phyloP scores from a whole-genome alignment of 2,797 vertebrate genomes.

The Craterocephalus amniculus region DNA sequence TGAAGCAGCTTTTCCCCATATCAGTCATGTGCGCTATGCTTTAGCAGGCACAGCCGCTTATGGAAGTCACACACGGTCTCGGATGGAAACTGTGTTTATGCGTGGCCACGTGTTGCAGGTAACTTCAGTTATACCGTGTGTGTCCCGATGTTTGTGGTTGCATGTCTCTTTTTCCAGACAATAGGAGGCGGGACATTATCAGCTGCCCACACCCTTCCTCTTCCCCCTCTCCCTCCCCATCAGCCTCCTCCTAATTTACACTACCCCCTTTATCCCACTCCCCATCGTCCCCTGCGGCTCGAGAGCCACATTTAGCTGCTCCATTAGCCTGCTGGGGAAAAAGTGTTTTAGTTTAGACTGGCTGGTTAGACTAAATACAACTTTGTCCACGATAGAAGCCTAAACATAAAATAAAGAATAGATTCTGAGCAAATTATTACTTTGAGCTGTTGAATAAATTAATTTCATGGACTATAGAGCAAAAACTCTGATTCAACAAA shows the following conservation, averaged over 20 bases:
- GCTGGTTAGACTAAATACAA: slow-evolving; percentile 24
- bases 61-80: slow-evolving; percentile 18
- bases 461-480: slow-evolving; percentile 3
- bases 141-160: slow-evolving; percentile 52
- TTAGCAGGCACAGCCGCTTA: slow-evolving; percentile 35
- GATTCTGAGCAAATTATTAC: slow-evolving; percentile 10
- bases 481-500: slow-evolving; percentile 8
- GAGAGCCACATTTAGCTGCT: slow-evolving; percentile 71
- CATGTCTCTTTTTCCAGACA: slow-evolving; percentile 59
- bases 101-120: slow-evolving; percentile 20
- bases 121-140: slow-evolving; percentile 28
- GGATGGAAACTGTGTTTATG: slow-evolving; percentile 10
- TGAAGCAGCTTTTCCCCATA: slow-evolving; percentile 69
- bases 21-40: slow-evolving; percentile 16
- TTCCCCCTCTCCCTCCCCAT: slow-evolving; percentile 25
- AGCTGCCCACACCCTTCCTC: slow-evolving; percentile 65
- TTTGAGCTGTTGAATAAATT: slow-evolving; percentile 12
- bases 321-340: slow-evolving; percentile 60
- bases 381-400: slow-evolving; percentile 35
- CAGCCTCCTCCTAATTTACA: slow-evolving; percentile 62
- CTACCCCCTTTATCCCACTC: slow-evolving; percentile 65
- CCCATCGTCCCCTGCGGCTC: slow-evolving; percentile 61
- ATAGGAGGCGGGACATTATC: slow-evolving; percentile 65
- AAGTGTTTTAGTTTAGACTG: slow-evolving; percentile 41
- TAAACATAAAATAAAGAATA: slow-evolving; percentile 33